These are phyloP conservation scores for Meta bourneti DNA, from an alignment of 2,888 invertebrate genomes.

Conservation along the genomic window DNA sequence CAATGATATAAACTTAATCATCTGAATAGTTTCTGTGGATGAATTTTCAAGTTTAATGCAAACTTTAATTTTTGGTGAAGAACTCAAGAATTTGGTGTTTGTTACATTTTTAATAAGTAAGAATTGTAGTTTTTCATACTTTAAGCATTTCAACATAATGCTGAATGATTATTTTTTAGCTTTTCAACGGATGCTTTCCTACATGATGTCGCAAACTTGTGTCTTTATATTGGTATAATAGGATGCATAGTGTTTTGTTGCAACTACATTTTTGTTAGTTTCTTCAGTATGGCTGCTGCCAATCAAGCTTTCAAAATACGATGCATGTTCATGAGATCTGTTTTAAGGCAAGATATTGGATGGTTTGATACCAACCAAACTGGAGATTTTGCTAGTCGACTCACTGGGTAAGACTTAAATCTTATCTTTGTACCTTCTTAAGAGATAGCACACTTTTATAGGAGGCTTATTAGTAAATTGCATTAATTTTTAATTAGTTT, in stretches of 20 bases:
- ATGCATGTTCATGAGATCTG: conserved; percentile 81
- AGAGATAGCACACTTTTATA: neutral
- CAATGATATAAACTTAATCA: no score
- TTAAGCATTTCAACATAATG: neutral
- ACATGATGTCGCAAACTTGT: conserved; percentile 47
- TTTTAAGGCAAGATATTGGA: conserved; percentile 81
- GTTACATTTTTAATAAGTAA: no score
- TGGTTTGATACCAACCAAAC: conserved; percentile 82
- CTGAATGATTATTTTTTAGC: conserved; percentile 34
- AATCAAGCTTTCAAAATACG: conserved; percentile 82
- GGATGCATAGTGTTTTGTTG: conserved; percentile 64
- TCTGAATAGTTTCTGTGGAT: no score
- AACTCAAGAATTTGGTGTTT: no score
- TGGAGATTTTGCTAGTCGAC: conserved; percentile 82
- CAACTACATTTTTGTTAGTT: conserved; percentile 71
- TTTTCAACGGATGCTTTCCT: conserved; percentile 53
- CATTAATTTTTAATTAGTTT: neutral
- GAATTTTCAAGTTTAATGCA: no score
- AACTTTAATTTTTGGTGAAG: no score
- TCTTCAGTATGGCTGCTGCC: conserved; percentile 75
- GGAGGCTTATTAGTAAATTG: neutral
- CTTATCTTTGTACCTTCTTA: neutral
- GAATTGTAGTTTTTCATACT: neutral
- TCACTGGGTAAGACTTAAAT: conserved; percentile 81
- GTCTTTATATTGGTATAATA: conserved; percentile 64